Percentiles rank a stretch among this genome's conserved stretches.
Conservation (phyloP, 2,113 vertebrate species). For the Cyanistes caeruleus region DNA sequence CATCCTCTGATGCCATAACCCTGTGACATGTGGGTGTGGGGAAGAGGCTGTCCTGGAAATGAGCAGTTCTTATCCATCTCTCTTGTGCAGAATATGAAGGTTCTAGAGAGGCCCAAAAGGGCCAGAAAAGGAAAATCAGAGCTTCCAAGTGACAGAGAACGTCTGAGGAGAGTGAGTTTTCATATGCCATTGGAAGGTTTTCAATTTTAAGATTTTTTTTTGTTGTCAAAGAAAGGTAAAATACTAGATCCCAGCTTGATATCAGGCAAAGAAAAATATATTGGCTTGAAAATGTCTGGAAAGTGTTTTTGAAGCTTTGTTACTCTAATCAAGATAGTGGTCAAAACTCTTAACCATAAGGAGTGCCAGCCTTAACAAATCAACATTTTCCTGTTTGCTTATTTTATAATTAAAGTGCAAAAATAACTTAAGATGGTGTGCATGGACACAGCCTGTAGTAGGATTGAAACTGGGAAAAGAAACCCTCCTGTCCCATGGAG, state of each 20-base stretch:
- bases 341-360: not conserved
- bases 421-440: not conserved
- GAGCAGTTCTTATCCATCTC: not conserved
- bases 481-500: not conserved
- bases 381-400: not conserved
- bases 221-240: not conserved
- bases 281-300: not conserved
- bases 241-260: not conserved
- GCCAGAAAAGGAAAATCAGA: not conserved
- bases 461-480: not conserved
- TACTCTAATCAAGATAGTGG: not conserved
- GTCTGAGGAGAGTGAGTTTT: not conserved
- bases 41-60: not conserved
- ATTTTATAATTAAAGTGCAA: not conserved
- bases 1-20: not conserved
- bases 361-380: not conserved
- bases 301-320: not conserved
- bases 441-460: not conserved
- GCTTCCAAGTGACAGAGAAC: not conserved
- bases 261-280: not conserved
- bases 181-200: not conserved
- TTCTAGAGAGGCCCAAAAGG: not conserved
- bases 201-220: not conserved
- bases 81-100: not conserved
- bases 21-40: not conserved